These are phyloP conservation scores for Diabrotica balteata DNA, from an alignment of 2,888 invertebrate species.

Conservation along the genomic window DNA sequence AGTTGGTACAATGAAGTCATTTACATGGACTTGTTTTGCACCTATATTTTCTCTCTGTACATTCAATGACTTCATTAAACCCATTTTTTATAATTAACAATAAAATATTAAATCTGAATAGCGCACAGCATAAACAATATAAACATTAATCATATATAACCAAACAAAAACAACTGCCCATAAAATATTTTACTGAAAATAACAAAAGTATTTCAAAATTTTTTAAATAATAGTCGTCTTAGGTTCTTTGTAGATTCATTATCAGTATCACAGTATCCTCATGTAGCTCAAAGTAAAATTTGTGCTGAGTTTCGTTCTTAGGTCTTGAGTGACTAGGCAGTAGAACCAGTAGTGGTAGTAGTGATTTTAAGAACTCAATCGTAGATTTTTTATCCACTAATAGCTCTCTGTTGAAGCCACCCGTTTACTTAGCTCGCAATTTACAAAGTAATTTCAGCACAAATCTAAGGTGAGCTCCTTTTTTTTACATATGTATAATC, in stretches of 20 bases:
- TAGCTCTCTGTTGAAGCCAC: not conserved
- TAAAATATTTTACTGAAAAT: constrained; percentile 30
- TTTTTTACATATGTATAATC: constrained; percentile 29
- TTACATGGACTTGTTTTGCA: constrained; percentile 36
- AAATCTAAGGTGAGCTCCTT: constrained; percentile 27
- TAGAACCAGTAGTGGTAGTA: no score
- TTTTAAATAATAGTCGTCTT: constrained; percentile 33
- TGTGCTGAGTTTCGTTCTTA: constrained; percentile 24
- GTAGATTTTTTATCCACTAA: no score
- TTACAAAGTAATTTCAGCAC: constrained; percentile 40
- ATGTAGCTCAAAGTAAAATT: constrained; percentile 35
- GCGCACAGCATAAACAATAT: constrained; percentile 40
- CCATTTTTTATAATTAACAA: constrained; percentile 23
- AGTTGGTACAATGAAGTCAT: constrained; percentile 14
- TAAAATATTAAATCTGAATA: constrained; percentile 35
- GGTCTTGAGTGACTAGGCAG: no score
- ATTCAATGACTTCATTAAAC: constrained; percentile 19
- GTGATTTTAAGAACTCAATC: no score
- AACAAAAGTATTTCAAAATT: constrained; percentile 21
- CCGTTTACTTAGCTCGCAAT: constrained; percentile 42
- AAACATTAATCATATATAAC: constrained; percentile 39
- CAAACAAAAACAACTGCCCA: constrained; percentile 36
- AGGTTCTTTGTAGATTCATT: constrained; percentile 34
- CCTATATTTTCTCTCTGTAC: constrained; percentile 49
- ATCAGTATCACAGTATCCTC: constrained; percentile 52